Conservation (phyloP, 2,113 vertebrate species). For the Vicugna pacos region DNA sequence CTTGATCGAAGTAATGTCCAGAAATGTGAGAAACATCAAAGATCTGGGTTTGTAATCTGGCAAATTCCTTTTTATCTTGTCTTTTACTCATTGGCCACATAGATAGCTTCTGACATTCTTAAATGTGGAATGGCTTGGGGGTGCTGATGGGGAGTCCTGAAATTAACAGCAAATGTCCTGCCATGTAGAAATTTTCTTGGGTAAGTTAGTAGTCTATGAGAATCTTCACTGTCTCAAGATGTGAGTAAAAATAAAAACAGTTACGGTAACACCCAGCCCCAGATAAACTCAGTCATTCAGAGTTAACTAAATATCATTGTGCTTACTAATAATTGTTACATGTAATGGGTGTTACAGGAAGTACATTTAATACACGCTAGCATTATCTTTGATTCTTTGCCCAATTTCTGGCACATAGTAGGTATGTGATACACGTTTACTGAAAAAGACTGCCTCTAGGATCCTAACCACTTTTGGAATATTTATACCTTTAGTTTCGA, state of each 20-base stretch:
- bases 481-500: not conserved
- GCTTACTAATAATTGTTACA: not conserved
- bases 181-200: not conserved
- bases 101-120: not conserved
- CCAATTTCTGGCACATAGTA: not conserved
- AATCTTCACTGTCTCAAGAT: not conserved
- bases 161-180: not conserved
- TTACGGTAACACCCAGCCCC: not conserved
- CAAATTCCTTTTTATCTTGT: not conserved
- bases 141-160: not conserved
- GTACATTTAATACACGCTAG: not conserved
- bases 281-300: not conserved
- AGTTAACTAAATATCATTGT: not conserved
- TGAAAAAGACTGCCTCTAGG: not conserved
- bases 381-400: not conserved
- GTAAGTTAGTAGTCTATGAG: not conserved
- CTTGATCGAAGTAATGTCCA: not conserved
- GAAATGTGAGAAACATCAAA: not conserved
- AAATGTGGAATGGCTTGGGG: not conserved
- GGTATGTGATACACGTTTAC: not conserved
- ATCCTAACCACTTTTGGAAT: not conserved
- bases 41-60: not conserved
- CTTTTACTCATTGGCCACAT: not conserved
- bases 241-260: not conserved
- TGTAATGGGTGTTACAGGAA: not conserved